These are phyloP conservation scores for Agrochola macilenta DNA, from an alignment of 2,888 invertebrate genomes.

Conservation along the genomic window DNA sequence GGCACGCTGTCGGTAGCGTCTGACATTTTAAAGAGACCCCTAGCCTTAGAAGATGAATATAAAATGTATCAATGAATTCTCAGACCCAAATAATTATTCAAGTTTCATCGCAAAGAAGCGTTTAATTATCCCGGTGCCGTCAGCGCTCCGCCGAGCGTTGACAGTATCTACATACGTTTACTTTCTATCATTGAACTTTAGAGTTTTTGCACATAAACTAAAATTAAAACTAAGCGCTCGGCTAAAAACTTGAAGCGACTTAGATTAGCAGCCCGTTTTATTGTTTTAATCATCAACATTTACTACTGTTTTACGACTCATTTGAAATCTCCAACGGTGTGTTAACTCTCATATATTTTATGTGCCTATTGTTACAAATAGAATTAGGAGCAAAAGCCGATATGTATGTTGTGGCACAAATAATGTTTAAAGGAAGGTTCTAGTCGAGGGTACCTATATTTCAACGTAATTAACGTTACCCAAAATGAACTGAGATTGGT, in stretches of 20 bases:
- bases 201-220: conserved; percentile 26
- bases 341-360: conserved; percentile 40
- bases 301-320: conserved; percentile 42
- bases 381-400: conserved; percentile 1
- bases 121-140: too few species aligned
- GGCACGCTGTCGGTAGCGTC: too few species aligned
- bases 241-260: conserved; percentile 31
- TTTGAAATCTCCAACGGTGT: conserved; percentile 37
- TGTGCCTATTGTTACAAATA: conserved; percentile 35
- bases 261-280: conserved; percentile 50
- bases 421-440: too few species aligned
- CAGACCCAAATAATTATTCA: too few species aligned
- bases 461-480: neutral
- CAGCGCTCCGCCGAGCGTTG: too few species aligned
- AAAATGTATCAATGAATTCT: too few species aligned
- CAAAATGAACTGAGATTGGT: neutral
- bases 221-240: conserved; percentile 34
- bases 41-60: too few species aligned
- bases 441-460: neutral
- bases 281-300: conserved; percentile 54
- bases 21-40: too few species aligned
- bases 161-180: neutral
- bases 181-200: conserved; percentile 5
- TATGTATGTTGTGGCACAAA: conserved; percentile 6
- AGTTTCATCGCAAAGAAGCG: too few species aligned